phyloP scores from a whole-genome alignment of 2,113 vertebrate species.

The Aegithalos caudatus region DNA sequence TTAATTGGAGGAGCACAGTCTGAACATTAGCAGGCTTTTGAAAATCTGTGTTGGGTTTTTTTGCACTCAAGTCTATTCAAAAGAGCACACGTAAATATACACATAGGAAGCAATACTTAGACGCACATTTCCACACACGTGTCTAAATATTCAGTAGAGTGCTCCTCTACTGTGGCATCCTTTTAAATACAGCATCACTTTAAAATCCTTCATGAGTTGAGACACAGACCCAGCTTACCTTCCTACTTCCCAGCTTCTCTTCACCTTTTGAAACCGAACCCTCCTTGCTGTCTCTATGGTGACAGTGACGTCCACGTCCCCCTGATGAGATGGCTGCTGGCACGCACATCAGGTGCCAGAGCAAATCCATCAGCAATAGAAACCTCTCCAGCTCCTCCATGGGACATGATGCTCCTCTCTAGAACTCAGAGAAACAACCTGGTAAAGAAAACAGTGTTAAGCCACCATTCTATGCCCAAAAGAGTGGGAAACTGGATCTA shows the following conservation, averaged over 20 bases:
- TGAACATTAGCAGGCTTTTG: background rate
- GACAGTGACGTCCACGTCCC: conserved; percentile 44
- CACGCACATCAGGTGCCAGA: background rate
- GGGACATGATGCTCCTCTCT: background rate
- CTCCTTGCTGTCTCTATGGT: conserved; percentile 67
- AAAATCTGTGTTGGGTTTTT: background rate
- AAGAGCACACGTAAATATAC: background rate
- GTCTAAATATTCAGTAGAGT: background rate
- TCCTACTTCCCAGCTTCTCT: conserved; percentile 14
- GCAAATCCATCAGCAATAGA: background rate
- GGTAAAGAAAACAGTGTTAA: background rate
- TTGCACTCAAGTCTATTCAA: background rate
- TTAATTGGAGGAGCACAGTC: background rate
- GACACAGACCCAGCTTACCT: conserved; percentile 52
- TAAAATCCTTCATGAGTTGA: background rate
- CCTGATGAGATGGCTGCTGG: background rate
- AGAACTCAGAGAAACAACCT: background rate
- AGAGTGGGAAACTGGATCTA: background rate
- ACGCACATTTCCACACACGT: background rate
- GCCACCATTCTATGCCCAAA: background rate
- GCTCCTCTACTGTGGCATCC: background rate
- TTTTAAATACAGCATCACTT: background rate
- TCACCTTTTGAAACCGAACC: conserved; percentile 69
- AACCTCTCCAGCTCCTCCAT: background rate
- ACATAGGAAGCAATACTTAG: background rate